A percentile compares a stretch with the other conserved stretches of the same genome.
phyloP scores from a whole-genome alignment of 2,888 invertebrate species.

The Steinernema carpocapsae region DNA sequence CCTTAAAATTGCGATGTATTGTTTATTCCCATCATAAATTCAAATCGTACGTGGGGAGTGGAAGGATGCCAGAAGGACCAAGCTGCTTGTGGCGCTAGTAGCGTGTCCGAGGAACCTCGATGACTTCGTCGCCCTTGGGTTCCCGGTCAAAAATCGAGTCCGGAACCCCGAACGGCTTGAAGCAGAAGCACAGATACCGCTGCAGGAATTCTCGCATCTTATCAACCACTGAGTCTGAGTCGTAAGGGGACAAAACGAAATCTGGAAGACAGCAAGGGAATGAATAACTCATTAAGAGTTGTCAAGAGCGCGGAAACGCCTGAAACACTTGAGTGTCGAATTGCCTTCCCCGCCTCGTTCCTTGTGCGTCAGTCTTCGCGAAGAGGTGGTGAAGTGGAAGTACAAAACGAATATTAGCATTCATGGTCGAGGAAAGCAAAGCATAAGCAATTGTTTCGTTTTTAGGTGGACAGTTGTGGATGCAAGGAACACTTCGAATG shows the following conservation, averaged over 20 bases:
- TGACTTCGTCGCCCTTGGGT: slow-evolving; percentile 27
- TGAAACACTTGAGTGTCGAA: neutral
- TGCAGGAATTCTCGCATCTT: neutral
- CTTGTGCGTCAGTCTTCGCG: no score
- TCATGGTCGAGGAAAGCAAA: no score
- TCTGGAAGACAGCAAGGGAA: neutral
- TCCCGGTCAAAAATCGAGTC: slow-evolving; percentile 25
- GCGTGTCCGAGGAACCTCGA: slow-evolving; percentile 12
- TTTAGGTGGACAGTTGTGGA: no score
- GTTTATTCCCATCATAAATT: no score
- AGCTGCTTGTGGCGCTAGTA: neutral
- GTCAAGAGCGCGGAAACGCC: slow-evolving; percentile 14
- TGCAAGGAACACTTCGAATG: no score
- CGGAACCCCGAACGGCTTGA: neutral
- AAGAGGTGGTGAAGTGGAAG: no score
- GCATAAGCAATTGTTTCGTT: no score
- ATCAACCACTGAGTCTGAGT: neutral
- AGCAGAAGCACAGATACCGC: slow-evolving; percentile 5
- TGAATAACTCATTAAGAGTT: slow-evolving; percentile 12
- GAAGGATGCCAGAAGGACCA: neutral
- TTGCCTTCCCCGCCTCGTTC: no score
- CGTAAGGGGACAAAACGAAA: neutral
- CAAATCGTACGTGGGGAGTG: no score
- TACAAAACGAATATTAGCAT: no score
- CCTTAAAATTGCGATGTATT: no score